Base-by-base conservation (phyloP, 2,113 vertebrate genomes). In the Pardalotus punctatus region DNA sequence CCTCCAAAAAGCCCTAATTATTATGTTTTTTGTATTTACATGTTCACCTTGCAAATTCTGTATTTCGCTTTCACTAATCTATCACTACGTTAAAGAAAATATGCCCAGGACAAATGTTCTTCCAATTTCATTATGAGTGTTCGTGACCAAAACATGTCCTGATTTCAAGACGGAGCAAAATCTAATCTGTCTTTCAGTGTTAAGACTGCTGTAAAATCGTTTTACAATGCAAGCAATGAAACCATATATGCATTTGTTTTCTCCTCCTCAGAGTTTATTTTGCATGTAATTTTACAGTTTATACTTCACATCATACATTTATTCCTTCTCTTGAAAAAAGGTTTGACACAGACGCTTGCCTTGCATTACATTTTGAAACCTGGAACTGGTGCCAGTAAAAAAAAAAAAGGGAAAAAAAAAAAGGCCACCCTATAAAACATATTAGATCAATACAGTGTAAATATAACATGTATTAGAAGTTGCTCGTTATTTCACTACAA, bases 231-330 rank as follows among this genome's bases (percentile, higher is more conserved):
- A 90, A 90, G 35, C 54, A 95, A 90, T 60, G 43, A 97, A 96
- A 91, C 36, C 50, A 88, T 60, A 83, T 36, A 95, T 72, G 47
- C 74, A 95, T 50, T 85, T 91, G 31, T 81, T 93, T 96, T 93
- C 92, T 82, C 79, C 81, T 94, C 88, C 53, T 93, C 70, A 85
- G 94, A 92, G 80, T 96, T 97, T 96, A 93, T 95, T 96, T 95
- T 96, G 84, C 79, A 76, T 86, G 48, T 94, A 81, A 93, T 94
- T 96, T 96, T 96, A 93, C 88, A 95, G 72, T 78, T 94, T 81
- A 61, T 94, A 90, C 64, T 73, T 95, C 92, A 85, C 27, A 94
- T 96, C 76, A 97, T 79, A 91, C 82, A 94, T 91, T 94, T 93
- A 96, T 78, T 96, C 36, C 45, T 96, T 64, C 93, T 89, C 58